These are phyloP conservation scores for Heterodera filipjevi DNA, from an alignment of 2,888 invertebrate species.

Conservation along the genomic window DNA sequence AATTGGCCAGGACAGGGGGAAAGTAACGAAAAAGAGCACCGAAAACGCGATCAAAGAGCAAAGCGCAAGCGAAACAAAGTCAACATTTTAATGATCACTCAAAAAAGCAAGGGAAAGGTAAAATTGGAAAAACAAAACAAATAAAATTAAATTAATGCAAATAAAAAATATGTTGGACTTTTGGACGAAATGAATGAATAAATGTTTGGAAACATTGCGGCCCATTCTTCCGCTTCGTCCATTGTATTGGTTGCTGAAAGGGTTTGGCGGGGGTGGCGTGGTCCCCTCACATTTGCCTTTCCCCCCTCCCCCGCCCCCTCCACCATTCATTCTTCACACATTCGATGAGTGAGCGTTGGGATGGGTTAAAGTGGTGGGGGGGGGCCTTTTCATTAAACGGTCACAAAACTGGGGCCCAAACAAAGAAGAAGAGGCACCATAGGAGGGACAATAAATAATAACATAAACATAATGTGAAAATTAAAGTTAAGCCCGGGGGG, in stretches of 20 bases:
- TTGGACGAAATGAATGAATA: not conserved
- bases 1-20: not conserved
- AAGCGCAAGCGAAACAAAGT: not conserved
- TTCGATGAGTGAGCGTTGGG: not conserved
- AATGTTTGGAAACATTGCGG: not conserved
- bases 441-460: not conserved
- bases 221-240: not conserved
- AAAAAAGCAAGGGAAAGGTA: no score
- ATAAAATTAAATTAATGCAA: not conserved
- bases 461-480: not conserved
- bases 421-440: not conserved
- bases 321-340: not conserved
- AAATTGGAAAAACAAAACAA: not conserved
- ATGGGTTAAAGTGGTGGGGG: not conserved
- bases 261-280: not conserved
- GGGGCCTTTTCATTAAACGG: conserved; percentile 9
- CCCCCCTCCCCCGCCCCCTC: not conserved
- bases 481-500: not conserved
- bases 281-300: not conserved
- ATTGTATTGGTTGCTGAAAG: not conserved
- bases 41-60: not conserved
- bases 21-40: not conserved
- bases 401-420: not conserved
- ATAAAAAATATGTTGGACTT: no score
- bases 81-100: not conserved